Percentiles rank a stretch among this genome's conserved stretches.
phyloP scores from a whole-genome alignment of 2,888 invertebrate genomes.

The Pilophorus perplexus region DNA sequence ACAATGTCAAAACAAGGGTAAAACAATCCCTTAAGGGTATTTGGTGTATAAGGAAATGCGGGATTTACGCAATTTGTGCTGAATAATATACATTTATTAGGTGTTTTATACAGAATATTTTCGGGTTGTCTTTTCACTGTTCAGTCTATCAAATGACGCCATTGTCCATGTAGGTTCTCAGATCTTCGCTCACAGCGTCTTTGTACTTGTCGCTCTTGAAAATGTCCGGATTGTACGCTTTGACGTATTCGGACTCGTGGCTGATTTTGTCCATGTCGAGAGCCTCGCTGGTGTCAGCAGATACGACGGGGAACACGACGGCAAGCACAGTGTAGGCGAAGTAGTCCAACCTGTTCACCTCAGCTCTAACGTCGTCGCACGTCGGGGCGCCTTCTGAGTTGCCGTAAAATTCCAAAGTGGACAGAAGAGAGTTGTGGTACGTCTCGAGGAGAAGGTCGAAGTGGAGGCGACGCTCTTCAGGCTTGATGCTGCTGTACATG shows the following conservation, averaged over 20 bases:
- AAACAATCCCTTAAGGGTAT: no score
- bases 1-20: no score
- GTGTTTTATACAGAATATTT: no score
- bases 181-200: slow-evolving; percentile 21
- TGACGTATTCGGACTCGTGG: slow-evolving; percentile 17
- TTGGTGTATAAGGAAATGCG: no score
- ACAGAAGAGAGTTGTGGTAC: slow-evolving; percentile 31
- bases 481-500: slow-evolving; percentile 39
- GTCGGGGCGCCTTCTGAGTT: slow-evolving; percentile 15
- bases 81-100: no score
- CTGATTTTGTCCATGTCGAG: slow-evolving; percentile 36
- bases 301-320: slow-evolving; percentile 24
- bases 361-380: slow-evolving; percentile 15
- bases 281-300: slow-evolving; percentile 26
- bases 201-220: slow-evolving; percentile 23
- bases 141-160: slow-evolving; percentile 27
- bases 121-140: no score
- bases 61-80: no score
- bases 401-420: slow-evolving; percentile 31
- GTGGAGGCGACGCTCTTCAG: slow-evolving; percentile 22
- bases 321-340: slow-evolving; percentile 30
- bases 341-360: slow-evolving; percentile 31
- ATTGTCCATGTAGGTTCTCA: slow-evolving; percentile 20
- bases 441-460: slow-evolving; percentile 21
- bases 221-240: slow-evolving; percentile 33